Conservation (phyloP, 1,140 invertebrate species). For the Popillia japonica region DNA sequence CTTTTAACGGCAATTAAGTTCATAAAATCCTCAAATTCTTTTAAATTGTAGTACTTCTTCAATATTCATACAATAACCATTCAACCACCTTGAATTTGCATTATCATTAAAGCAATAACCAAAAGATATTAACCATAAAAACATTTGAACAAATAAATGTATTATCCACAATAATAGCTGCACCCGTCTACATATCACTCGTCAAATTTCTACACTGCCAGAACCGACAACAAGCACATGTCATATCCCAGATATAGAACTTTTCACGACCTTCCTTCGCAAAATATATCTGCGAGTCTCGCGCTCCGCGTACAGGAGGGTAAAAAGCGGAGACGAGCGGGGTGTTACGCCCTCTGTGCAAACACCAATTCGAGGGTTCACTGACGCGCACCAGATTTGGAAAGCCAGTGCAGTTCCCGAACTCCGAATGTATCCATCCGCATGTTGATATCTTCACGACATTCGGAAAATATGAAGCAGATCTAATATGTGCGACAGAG, state of each 20-base stretch:
- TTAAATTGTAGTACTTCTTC: no score
- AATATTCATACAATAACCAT: no score
- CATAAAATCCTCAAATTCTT: no score
- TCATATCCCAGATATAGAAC: constrained; percentile 38
- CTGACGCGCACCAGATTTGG: constrained; percentile 40
- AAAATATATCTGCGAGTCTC: background rate
- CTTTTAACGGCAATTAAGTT: no score
- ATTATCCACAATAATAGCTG: background rate
- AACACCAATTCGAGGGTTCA: constrained; percentile 26
- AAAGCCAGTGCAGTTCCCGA: constrained; percentile 41
- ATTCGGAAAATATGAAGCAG: constrained; percentile 30
- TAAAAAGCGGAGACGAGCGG: constrained; percentile 27
- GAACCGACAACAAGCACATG: constrained; percentile 25
- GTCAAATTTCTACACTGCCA: background rate
- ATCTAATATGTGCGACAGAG: background rate
- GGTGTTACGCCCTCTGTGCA: constrained; percentile 37
- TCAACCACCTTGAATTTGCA: no score
- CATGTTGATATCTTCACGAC: background rate
- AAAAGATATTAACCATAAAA: no score
- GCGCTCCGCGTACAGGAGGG: constrained; percentile 26
- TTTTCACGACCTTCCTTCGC: background rate
- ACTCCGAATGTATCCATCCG: background rate
- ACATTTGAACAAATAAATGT: background rate
- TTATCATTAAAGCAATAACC: no score
- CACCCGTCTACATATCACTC: constrained; percentile 7